Conservation (phyloP, 2,888 invertebrate species). For the Lathronympha strigana region DNA sequence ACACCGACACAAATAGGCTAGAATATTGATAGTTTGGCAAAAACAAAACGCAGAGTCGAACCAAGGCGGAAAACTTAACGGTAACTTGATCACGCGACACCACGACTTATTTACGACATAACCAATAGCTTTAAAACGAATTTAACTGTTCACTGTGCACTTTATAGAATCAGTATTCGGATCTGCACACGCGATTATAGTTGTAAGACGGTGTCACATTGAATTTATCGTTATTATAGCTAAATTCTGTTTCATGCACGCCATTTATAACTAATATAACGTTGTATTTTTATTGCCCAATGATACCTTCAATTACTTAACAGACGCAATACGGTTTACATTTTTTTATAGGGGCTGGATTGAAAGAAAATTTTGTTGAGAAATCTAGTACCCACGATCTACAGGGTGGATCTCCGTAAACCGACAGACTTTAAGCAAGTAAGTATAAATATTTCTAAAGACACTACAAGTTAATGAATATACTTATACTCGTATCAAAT, state of each 20-base stretch:
- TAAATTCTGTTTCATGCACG: conserved; percentile 34
- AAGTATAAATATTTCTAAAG: too few species aligned
- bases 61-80: conserved; percentile 30
- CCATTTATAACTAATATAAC: conserved; percentile 36
- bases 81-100: conserved; percentile 56
- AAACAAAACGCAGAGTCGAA: conserved; percentile 31
- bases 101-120: conserved; percentile 47
- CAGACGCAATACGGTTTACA: conserved; percentile 20
- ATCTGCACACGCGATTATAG: conserved; percentile 55
- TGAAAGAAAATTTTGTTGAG: conserved; percentile 12
- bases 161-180: conserved; percentile 55
- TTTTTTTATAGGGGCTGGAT: conserved; percentile 12
- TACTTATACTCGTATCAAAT: too few species aligned
- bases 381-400: too few species aligned
- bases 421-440: too few species aligned
- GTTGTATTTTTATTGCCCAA: conserved; percentile 35
- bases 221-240: conserved; percentile 41
- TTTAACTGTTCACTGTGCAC: conserved; percentile 60
- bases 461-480: too few species aligned
- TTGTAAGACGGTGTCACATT: conserved; percentile 42
- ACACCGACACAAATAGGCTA: conserved; percentile 21
- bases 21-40: conserved; percentile 35
- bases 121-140: conserved; percentile 55
- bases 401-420: too few species aligned
- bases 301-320: conserved; percentile 35